Conservation (phyloP, 2,888 invertebrate species). For the Malachius bipustulatus region DNA sequence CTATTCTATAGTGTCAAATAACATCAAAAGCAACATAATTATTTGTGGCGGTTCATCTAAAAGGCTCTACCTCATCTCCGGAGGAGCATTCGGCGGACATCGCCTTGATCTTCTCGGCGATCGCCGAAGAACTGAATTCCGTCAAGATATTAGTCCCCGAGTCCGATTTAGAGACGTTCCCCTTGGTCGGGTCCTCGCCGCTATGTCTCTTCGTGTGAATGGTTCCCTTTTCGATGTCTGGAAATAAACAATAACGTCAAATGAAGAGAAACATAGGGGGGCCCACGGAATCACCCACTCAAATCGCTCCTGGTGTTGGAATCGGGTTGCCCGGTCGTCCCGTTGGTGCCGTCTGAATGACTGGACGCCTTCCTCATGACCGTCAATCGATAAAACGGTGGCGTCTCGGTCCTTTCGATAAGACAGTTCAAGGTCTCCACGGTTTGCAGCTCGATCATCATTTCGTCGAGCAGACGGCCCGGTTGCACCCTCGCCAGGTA, state of each 20-base stretch:
- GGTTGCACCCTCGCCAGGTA: constrained; percentile 88
- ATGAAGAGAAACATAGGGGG: too few species aligned
- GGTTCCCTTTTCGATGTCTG: constrained; percentile 80
- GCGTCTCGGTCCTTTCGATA: constrained; percentile 94
- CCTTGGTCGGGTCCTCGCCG: constrained; percentile 76
- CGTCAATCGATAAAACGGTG: constrained; percentile 92
- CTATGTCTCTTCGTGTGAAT: constrained; percentile 93
- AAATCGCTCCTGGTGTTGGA: constrained; percentile 36
- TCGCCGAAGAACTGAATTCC: constrained; percentile 45
- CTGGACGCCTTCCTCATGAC: constrained; percentile 85
- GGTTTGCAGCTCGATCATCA: constrained; percentile 95
- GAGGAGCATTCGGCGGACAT: constrained; percentile 41
- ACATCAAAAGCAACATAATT: too few species aligned
- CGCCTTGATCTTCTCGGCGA: constrained; percentile 51
- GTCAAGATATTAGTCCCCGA: constrained; percentile 46
- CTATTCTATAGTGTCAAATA: too few species aligned
- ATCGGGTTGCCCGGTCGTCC: constrained; percentile 41
- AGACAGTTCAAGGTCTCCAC: constrained; percentile 93
- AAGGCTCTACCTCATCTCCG: too few species aligned
- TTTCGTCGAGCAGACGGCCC: constrained; percentile 86
- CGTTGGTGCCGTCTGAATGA: constrained; percentile 53
- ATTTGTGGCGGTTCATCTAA: too few species aligned
- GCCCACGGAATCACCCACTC: too few species aligned
- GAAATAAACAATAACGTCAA: constrained; percentile 8
- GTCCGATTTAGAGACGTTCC: constrained; percentile 55